Evolutionary conservation across 2,113 vertebrate species (phyloP), one percentile per base, ranked within the genome.

Genomic region (Nannospalax galili): DNA sequence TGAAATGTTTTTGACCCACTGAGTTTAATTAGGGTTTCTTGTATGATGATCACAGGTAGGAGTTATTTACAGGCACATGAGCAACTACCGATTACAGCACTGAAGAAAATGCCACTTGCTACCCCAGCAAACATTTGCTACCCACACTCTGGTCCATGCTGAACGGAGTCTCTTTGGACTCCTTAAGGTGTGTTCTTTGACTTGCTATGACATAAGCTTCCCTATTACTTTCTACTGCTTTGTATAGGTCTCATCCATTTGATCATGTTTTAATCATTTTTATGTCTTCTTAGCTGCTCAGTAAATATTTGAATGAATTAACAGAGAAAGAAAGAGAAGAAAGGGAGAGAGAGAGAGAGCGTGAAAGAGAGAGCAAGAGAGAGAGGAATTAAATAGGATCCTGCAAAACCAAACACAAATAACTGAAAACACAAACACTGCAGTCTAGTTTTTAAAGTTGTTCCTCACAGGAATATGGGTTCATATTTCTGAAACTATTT

Each of bases 321-420:
- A 37, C 8, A 30, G 15, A 32, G 14, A 16, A 22, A 24, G 77
- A 7, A 19, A 20, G 17, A 8, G 30, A 19, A 30, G 35, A 73
- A 14, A 77, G 30, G 30, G 7, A 73, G 16, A 22, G 0, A 30
- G 24, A 30, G 9, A 45, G 22, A 45, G 0, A 42, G n/a, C 9
- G 7, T n/a, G 20, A 69, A 1, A 48, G 37, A 52, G 1, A 40
- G 40, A 67, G 1, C 17, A 14, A 67, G 0, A 82, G 30, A 84
- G 28, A 92, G 93, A 78, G 35, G 32, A 45, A 60, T 87, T 90
- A 20, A 64, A 24, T 84, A 75, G 30, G 72, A 70, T 93, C 65
- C 14, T 91, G 0, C 60, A 88, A 94, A 16, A 45, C n/a, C 88
- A 95, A 89, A 87, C 37, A 86, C 45, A 52, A 82, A 67, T 65